Conservation (phyloP, 2,797 vertebrate genomes). For the Pangasius larnaudii region DNA sequence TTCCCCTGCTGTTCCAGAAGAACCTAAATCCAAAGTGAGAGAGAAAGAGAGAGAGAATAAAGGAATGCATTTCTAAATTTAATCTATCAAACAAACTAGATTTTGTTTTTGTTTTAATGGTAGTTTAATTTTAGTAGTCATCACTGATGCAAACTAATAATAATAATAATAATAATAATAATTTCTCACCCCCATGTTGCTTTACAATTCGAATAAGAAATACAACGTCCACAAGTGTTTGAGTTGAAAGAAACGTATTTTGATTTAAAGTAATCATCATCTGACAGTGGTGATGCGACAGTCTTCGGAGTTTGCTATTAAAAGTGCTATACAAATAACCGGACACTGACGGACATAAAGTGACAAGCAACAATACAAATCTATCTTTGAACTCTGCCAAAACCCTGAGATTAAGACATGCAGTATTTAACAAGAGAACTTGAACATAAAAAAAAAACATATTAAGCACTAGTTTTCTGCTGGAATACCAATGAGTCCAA, state of each 20-base stretch:
- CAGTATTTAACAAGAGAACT: background rate
- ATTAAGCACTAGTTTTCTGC: background rate
- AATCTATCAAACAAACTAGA: background rate
- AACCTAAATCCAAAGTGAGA: conserved; percentile 49
- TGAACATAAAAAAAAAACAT: background rate
- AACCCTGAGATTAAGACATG: background rate
- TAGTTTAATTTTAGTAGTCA: background rate
- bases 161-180: no score
- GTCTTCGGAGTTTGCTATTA: no score
- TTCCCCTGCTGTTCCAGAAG: conserved; percentile 65
- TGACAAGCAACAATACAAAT: background rate
- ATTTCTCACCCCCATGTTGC: no score
- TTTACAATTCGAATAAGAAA: no score
- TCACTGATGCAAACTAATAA: no score
- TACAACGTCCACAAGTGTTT: no score
- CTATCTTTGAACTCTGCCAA: background rate
- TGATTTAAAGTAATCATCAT: no score
- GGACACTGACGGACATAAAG: no score
- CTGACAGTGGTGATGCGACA: no score
- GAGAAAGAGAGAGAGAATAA: background rate
- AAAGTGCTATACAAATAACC: no score
- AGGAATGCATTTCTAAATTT: background rate
- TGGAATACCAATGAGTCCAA: background rate
- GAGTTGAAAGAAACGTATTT: no score
- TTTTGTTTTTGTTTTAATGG: background rate